Conservation (phyloP, 2,888 invertebrate genomes). For the Magallana nippona region DNA sequence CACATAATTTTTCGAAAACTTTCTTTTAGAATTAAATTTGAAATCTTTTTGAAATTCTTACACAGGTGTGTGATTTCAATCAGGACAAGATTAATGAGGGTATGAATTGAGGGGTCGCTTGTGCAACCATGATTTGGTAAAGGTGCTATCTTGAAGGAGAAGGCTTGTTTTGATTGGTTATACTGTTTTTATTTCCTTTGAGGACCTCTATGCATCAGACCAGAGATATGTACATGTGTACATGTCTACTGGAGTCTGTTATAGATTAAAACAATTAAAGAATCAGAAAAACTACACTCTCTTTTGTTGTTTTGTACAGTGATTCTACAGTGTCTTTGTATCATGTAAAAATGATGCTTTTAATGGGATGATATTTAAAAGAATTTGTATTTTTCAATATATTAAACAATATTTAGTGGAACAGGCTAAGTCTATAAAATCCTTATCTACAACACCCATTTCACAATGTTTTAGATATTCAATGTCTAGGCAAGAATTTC, state of each 20-base stretch:
- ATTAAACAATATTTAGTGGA: too few species aligned
- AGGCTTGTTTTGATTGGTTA: conserved; percentile 20
- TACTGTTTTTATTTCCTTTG: conserved; percentile 18
- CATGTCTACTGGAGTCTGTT: conserved; percentile 12
- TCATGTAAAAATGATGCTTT: neutral
- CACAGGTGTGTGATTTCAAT: too few species aligned
- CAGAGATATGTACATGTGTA: neutral
- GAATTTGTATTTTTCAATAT: too few species aligned
- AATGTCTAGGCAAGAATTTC: too few species aligned
- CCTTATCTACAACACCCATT: too few species aligned
- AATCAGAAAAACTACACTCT: neutral
- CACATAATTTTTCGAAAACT: too few species aligned
- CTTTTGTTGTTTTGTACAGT: neutral
- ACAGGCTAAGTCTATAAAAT: too few species aligned
- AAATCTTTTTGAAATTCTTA: too few species aligned
- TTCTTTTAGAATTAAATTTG: too few species aligned
- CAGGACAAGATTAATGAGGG: neutral
- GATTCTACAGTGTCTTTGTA: neutral
- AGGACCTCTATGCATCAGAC: conserved; percentile 8
- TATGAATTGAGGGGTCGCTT: neutral
- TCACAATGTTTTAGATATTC: too few species aligned
- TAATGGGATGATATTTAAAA: too few species aligned
- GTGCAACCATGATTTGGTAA: neutral
- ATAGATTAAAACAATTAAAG: conserved; percentile 12
- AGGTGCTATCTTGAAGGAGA: neutral